phyloP scores from a whole-genome alignment of 2,113 vertebrate species.

The Pygoscelis antarcticus region DNA sequence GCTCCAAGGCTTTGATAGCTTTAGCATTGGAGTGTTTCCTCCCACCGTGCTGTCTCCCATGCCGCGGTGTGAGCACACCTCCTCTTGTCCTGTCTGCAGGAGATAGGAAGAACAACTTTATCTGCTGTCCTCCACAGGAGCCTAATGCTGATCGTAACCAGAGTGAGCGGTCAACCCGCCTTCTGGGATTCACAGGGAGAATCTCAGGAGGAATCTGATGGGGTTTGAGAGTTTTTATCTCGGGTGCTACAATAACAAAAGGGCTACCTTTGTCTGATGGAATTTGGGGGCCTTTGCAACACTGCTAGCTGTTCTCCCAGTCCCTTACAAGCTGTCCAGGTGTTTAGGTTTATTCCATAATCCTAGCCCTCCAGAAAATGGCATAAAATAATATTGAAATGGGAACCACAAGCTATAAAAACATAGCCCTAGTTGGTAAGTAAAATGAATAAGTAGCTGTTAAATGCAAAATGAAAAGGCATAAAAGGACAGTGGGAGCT shows the following conservation, averaged over 20 bases:
- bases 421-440: background rate
- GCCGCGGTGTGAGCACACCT: background rate
- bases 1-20: accelerated
- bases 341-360: slow-evolving; percentile 31
- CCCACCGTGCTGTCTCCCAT: accelerated
- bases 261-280: background rate
- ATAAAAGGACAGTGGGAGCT: slow-evolving; percentile 3
- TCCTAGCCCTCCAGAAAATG: slow-evolving; percentile 20
- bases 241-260: background rate
- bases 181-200: background rate
- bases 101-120: background rate
- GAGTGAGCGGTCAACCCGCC: background rate
- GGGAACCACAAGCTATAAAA: slow-evolving; percentile 25
- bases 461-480: slow-evolving; percentile 42
- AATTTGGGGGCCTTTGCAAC: background rate
- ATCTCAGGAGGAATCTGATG: background rate
- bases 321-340: background rate
- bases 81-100: background rate
- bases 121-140: background rate
- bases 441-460: slow-evolving; percentile 55
- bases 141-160: background rate
- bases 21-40: background rate
- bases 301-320: background rate
- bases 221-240: background rate
- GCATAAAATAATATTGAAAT: slow-evolving; percentile 53